These are phyloP conservation scores for Rhynchopsitta pachyrhyncha DNA, from an alignment of 2,113 vertebrate species.

Conservation along the genomic window DNA sequence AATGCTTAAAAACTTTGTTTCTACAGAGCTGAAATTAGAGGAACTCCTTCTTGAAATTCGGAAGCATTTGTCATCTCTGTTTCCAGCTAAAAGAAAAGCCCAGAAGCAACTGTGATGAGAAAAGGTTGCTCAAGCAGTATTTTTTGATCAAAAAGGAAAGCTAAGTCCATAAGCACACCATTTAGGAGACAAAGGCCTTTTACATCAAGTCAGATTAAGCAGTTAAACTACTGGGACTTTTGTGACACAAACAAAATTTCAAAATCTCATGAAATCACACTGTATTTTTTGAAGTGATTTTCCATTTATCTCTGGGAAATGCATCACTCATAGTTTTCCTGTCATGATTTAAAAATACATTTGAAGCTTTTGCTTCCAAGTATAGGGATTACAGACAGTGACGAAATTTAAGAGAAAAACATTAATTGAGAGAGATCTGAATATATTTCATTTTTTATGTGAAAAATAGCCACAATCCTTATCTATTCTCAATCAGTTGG, in stretches of 20 bases:
- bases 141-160: neutral
- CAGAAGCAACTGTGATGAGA: neutral
- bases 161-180: neutral
- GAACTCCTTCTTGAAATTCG: neutral
- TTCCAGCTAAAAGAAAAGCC: neutral
- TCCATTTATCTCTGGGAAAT: neutral
- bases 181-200: neutral
- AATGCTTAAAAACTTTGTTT: neutral
- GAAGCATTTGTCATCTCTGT: neutral
- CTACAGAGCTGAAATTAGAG: neutral
- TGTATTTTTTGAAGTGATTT: neutral
- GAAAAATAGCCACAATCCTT: neutral
- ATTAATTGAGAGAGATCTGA: neutral
- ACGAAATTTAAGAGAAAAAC: neutral
- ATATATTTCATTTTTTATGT: neutral
- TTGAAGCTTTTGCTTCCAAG: neutral
- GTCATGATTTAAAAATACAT: neutral
- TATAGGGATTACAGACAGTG: neutral
- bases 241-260: neutral
- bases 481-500: neutral
- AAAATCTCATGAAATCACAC: neutral
- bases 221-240: neutral
- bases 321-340: neutral
- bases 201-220: neutral
- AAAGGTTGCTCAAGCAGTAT: neutral